Base-by-base conservation (phyloP, 2,888 invertebrate species). In the Dryobota labecula region DNA sequence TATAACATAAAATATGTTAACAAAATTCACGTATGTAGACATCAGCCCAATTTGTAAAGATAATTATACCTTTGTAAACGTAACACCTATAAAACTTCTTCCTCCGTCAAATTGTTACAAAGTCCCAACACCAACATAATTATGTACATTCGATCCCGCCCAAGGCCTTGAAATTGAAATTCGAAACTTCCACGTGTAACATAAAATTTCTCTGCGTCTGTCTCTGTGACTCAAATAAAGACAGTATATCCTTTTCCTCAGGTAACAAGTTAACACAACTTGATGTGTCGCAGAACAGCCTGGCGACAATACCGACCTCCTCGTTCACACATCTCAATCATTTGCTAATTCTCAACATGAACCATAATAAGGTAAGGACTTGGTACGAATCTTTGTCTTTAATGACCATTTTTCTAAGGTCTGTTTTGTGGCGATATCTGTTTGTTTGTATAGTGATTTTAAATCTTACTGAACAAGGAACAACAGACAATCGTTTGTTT, bases 241-340 rank as follows among this genome's bases (percentile, higher is more conserved):
- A 56, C 60, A 70, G 6, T 4, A 62, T 70, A 57, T 70, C 66
- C 5, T 72, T 15, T 53, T 76, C 24, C 89, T 30, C 93, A 98
- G 98, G 98, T 83, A 98, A 98, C 94, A 98, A 98, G 91, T 94
- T 99, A 87, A 98, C 98, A 30, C 98, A 98, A 90, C 95, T 99
- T 89, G 99, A 99, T 91, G 97, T 99, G 58, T 98, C 98, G 0
- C 97, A 98, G 89, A 99, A 99, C 95, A 97, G 97, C 85, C 95
- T 99, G 88, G 97, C 97, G 78, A 96, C 97, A 57, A 98, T 99
- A 60, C 98, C 99, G 36, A 98, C 98, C 2, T 95, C 97, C 36
- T 98, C 98, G 2, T 97, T 98, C 88, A 97, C 97, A 83, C 98
- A 97, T 90, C 97, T 98, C 64, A 98, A 98, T 92, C 98, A 98